Evolutionary conservation across 2,888 invertebrate species (phyloP), one percentile per base, ranked within the genome.

Genomic region (Rhamphomyia laevipes): DNA sequence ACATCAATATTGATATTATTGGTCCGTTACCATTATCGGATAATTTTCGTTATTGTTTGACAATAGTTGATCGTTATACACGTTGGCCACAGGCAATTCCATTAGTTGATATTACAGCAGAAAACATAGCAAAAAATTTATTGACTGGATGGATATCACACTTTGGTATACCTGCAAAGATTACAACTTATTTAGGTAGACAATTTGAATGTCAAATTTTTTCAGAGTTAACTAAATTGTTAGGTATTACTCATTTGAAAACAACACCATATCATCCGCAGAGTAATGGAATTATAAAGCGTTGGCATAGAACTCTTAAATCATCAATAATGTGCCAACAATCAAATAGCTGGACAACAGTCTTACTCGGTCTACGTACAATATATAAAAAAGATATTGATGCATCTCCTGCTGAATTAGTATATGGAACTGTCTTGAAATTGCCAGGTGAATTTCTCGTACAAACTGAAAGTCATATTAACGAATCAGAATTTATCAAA

Each of bases 131-230:
- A 27, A 27, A 4, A 7, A 2, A 27, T 27, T 9, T 27, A 4
- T 7, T 27, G 4, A 7, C 23, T n/a, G 10, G 23, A 0, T 73
- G 70, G 73, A 60, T 73, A 4, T 46, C 69, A 2, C 55, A 68
- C 6, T 72, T 63, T 48, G 71, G 71, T 0, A 57, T 61, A 12
- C 71, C 70, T 4, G 16, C 21, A 0, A 51, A 33, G 5, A 55
- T 70, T 3, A 65, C 64, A 2, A 63, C 64, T 11, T 65, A 68
- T 55, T 61, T 61, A 53, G 63, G 69, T 30, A 49, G 59, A 17
- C 64, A 66, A 49, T 66, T 67, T 42, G 61, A 62, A 45, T 58
- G 61, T 1, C n/a, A n/a, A 23, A 46, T 5, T 50, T 65, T 4
- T 66, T 65, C 51, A 27, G 54, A 54, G 51, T 40, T 52, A 38